Evolutionary conservation across 2,797 vertebrate species (phyloP).

Genomic region (Huso huso): DNA sequence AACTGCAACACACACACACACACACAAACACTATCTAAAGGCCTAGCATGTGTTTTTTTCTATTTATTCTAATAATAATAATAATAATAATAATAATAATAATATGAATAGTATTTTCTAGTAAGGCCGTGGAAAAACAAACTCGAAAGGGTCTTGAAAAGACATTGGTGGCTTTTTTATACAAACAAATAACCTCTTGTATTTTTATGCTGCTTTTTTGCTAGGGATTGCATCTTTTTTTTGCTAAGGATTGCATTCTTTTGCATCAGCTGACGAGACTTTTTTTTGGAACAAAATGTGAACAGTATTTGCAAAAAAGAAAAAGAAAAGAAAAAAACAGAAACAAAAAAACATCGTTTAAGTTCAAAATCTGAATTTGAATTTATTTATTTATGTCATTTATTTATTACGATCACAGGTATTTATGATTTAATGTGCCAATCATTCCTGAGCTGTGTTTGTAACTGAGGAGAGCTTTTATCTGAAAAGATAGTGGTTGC

Average conservation of each 20-base stretch:
- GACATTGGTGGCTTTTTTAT: conserved; percentile 69
- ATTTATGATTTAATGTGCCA: conserved; percentile 60
- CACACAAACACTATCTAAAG: conserved; percentile 56
- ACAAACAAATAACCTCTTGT: conserved; percentile 75
- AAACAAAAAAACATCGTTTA: conserved; percentile 50
- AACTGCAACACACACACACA: conserved; percentile 65
- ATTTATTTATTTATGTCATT: conserved; percentile 55
- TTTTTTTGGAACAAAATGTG: conserved; percentile 69
- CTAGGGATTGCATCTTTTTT: conserved; percentile 78
- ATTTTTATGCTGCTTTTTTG: conserved; percentile 86
- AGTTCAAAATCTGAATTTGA: conserved; percentile 44
- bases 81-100: conserved; percentile 67
- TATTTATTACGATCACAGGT: conserved; percentile 50
- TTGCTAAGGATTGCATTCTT: conserved; percentile 77
- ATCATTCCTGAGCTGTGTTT: conserved; percentile 58
- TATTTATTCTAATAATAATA: conserved; percentile 64
- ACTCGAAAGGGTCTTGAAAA: conserved; percentile 50
- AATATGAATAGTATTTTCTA: conserved; percentile 81
- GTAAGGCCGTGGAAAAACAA: conserved; percentile 58
- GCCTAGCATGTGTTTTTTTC: conserved; percentile 78
- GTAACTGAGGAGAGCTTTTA: conserved; percentile 58
- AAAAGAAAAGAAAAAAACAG: conserved; percentile 31
- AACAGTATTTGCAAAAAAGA: conserved; percentile 75
- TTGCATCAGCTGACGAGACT: conserved; percentile 77
- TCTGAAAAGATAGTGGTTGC: neutral